phyloP scores from a whole-genome alignment of 2,797 vertebrate species.

The Pipistrellus pygmaeus region DNA sequence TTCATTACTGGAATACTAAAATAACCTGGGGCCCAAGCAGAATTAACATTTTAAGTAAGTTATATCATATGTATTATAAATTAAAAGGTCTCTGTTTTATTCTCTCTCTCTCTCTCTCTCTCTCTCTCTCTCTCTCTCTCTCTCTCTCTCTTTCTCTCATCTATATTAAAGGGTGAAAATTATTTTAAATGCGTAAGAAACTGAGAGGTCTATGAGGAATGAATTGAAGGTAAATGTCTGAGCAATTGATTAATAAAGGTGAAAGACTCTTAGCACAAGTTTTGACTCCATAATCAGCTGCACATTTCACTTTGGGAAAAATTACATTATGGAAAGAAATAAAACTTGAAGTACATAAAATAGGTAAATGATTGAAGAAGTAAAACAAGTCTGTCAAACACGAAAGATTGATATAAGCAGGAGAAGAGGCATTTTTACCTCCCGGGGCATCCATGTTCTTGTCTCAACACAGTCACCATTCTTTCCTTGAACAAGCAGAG shows the following conservation, averaged over 20 bases:
- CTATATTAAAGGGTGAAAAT: background rate
- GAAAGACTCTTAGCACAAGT: background rate
- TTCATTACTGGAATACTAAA: background rate
- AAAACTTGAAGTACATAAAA: background rate
- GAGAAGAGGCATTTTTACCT: background rate
- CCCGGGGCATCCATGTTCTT: background rate
- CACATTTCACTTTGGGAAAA: background rate
- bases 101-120: background rate
- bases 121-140: too few relatives aligned
- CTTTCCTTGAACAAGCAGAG: background rate
- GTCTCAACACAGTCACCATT: background rate
- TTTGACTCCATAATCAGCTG: slow-evolving; percentile 6
- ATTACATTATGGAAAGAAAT: slow-evolving; percentile 19
- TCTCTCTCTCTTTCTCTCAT: too few relatives aligned
- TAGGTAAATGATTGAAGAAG: background rate
- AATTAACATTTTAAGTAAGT: slow-evolving; percentile 17
- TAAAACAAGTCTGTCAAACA: background rate
- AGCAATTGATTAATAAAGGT: slow-evolving; percentile 7
- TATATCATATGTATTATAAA: background rate
- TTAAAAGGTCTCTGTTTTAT: background rate
- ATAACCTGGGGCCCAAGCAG: background rate
- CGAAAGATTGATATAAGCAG: background rate
- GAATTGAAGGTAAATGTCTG: background rate
- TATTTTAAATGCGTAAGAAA: background rate
- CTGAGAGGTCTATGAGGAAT: background rate